These are phyloP conservation scores for Fragum whitleyi DNA, from an alignment of 2,888 invertebrate genomes.

Conservation along the genomic window DNA sequence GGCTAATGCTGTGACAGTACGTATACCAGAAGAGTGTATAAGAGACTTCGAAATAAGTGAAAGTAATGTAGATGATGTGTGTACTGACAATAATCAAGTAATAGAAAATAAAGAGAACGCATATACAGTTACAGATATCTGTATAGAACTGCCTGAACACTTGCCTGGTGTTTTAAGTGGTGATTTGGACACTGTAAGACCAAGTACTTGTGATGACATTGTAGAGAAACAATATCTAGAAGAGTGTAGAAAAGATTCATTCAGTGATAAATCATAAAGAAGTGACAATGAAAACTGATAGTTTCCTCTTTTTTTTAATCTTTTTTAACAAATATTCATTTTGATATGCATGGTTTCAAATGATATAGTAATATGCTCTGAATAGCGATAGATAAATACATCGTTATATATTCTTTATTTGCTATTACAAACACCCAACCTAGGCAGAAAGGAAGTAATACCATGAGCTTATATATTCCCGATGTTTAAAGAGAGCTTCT, in stretches of 20 bases:
- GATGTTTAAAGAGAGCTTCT: too few relatives aligned
- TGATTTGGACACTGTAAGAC: background rate
- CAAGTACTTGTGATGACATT: background rate
- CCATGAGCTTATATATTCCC: too few relatives aligned
- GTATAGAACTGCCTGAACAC: background rate
- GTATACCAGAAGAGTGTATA: constrained; percentile 13
- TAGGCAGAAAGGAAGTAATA: too few relatives aligned
- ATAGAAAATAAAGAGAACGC: background rate
- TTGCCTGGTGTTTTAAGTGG: background rate
- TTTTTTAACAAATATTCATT: too few relatives aligned
- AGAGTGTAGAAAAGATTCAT: background rate
- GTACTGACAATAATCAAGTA: background rate
- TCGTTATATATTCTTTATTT: too few relatives aligned
- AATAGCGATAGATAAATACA: too few relatives aligned
- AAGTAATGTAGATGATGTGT: background rate
- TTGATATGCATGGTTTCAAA: too few relatives aligned
- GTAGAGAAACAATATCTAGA: constrained; percentile 1
- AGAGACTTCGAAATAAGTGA: background rate
- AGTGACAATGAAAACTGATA: background rate
- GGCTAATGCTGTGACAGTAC: background rate
- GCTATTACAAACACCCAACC: too few relatives aligned
- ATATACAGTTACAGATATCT: background rate
- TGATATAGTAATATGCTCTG: too few relatives aligned
- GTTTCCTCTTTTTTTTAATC: too few relatives aligned
- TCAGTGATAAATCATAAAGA: background rate